A percentile compares a stretch with the other conserved stretches of the same genome.
Evolutionary conservation across 2,888 invertebrate genomes (phyloP).

Genomic region (Agapostemon virescens): DNA sequence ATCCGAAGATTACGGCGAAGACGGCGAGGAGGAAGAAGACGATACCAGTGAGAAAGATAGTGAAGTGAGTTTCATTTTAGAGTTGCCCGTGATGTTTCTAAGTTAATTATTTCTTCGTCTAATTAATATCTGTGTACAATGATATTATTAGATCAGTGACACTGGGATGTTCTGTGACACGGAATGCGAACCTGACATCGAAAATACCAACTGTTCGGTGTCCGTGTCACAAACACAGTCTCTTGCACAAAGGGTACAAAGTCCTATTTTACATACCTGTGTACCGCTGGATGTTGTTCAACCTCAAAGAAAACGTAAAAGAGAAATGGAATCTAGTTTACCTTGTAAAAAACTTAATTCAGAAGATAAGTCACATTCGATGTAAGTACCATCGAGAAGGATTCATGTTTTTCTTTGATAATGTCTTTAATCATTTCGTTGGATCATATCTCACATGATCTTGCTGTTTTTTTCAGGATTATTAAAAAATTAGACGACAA

Average conservation of each 20-base stretch:
- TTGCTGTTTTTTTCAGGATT: constrained; percentile 64
- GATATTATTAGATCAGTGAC: constrained; percentile 74
- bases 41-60: constrained; percentile 76
- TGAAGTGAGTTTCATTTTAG: constrained; percentile 65
- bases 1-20: constrained; percentile 75
- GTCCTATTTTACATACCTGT: constrained; percentile 75
- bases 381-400: constrained; percentile 63
- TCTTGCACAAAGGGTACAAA: constrained; percentile 70
- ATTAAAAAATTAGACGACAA: constrained; percentile 77
- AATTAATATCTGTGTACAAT: not conserved
- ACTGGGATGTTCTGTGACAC: constrained; percentile 74
- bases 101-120: not conserved
- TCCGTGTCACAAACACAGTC: constrained; percentile 65
- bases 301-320: constrained; percentile 77
- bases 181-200: constrained; percentile 72
- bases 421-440: not conserved
- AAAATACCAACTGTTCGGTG: constrained; percentile 68
- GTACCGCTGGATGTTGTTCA: constrained; percentile 76
- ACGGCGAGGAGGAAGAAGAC: constrained; percentile 77
- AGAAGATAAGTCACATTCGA: constrained; percentile 79
- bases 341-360: constrained; percentile 83
- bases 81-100: not conserved
- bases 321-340: constrained; percentile 76
- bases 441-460: not conserved
- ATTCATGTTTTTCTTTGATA: no score